Evolutionary conservation across 2,797 vertebrate genomes (phyloP).

Genomic region (Gallinago solitaria): DNA sequence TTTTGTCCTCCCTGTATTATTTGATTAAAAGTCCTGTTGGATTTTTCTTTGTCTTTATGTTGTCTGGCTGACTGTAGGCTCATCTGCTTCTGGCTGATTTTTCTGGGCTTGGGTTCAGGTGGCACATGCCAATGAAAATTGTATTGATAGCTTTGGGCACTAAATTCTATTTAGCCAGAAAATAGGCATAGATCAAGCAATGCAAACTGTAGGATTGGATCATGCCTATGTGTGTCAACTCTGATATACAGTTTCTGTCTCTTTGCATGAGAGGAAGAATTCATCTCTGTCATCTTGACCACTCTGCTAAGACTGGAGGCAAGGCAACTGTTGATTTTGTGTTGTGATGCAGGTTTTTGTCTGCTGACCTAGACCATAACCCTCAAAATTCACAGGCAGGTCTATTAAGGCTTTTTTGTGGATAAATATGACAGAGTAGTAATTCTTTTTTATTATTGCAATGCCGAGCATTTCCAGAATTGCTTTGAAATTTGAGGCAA

Average conservation of each 20-base stretch:
- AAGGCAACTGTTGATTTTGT: not conserved
- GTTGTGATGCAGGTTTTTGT: not conserved
- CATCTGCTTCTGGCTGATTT: not conserved
- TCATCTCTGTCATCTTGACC: conserved; percentile 7
- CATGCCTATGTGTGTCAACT: not conserved
- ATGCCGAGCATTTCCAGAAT: not conserved
- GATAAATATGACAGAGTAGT: not conserved
- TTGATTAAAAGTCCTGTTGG: not conserved
- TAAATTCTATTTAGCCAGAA: not conserved
- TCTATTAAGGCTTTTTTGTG: not conserved
- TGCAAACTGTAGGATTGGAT: not conserved
- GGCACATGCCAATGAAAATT: not conserved
- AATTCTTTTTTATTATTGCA: not conserved
- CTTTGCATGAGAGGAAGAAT: conserved; percentile 17
- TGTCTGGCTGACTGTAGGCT: not conserved
- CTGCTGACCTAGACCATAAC: not conserved
- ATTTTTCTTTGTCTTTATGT: not conserved
- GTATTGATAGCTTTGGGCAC: not conserved
- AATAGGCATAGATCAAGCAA: not conserved
- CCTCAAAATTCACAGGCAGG: not conserved
- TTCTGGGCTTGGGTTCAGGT: not conserved
- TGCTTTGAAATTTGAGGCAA: not conserved
- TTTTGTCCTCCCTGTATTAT: not conserved
- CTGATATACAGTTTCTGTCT: conserved; percentile 41
- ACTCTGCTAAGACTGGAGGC: not conserved